Base-by-base conservation (phyloP, 2,888 invertebrate species). In the Microchrysa polita region DNA sequence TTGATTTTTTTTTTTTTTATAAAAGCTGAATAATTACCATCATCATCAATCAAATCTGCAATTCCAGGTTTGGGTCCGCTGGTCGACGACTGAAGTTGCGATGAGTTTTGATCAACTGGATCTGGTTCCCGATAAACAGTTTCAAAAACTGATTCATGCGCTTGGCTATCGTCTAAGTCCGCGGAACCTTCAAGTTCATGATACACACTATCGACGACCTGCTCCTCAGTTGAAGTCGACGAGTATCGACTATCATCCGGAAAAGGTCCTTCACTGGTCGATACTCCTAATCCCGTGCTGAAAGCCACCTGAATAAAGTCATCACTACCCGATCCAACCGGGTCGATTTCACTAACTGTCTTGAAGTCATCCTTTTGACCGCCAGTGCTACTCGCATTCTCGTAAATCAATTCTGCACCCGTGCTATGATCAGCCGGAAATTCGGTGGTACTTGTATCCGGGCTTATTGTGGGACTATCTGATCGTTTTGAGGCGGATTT, bases 251-350 rank as follows among this genome's bases (percentile, higher is more conserved):
- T 34, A 40, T 7, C 22, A 7, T 53, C 40, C 5, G 5, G 5
- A 9, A 44, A 7, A 14, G 14, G 16, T n/a, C 72, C 48, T 60
- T 72, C 72, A 1, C 60, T 72, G 1, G 72, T 60, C n/a, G 72
- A 72, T 22, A 60, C 72, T 16, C 18, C 18, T 20, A 14, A 0
- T n/a, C 48, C 34, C 22, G 57, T 65, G 14, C 55, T 63, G 18
- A 55, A 40, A 1, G 67, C 44, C 34, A 80, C 81, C 72, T 81
- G 81, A 22, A 73, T 63, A 52, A 83, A 80, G 61, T 81, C 80
- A 72, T 83, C 81, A 72, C 82, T 83, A 27, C 82, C 82, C 1
- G 83, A 81, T 0, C 82, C 81, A 0, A 82, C 82, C 0, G 82
- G 81, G 18, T 83, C 83, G 18, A 80, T 67, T 27, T 80, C 80